Evolutionary conservation across 2,888 invertebrate genomes (phyloP).

Genomic region (Priocnemis perturbator): DNA sequence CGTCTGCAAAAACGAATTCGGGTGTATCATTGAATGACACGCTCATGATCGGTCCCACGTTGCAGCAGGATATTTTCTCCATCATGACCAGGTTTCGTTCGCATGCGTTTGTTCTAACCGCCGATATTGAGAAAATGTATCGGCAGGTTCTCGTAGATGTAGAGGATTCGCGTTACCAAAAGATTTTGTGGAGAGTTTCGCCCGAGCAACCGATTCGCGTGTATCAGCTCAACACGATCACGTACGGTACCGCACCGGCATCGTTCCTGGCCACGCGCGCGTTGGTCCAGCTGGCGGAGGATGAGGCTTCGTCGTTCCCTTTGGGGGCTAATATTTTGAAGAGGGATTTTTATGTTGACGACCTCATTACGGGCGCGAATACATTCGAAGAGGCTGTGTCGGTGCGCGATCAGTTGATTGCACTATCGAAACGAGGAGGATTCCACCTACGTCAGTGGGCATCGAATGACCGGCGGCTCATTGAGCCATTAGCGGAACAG

Average conservation of each 20-base stretch:
- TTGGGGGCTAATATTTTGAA: constrained; percentile 20
- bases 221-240: constrained; percentile 36
- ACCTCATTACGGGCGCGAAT: constrained; percentile 34
- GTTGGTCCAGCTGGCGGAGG: constrained; percentile 50
- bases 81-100: constrained; percentile 52
- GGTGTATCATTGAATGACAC: too few species aligned
- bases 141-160: neutral
- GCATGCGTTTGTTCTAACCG: constrained; percentile 48
- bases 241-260: constrained; percentile 42
- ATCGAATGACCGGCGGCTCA: constrained; percentile 25
- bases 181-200: constrained; percentile 16
- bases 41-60: constrained; percentile 56
- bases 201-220: constrained; percentile 37
- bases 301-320: constrained; percentile 34
- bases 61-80: constrained; percentile 53
- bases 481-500: too few species aligned
- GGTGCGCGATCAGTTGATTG: too few species aligned
- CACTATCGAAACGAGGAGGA: constrained; percentile 28
- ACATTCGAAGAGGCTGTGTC: constrained; percentile 21
- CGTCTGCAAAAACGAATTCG: too few species aligned
- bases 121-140: too few species aligned
- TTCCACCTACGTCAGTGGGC: constrained; percentile 44
- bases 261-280: constrained; percentile 52
- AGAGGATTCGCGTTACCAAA: neutral
- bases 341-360: constrained; percentile 43